Evolutionary conservation across 92 coral and sea anemone genomes (phyloP).

Genomic region (Isaurus tuberculatus): DNA sequence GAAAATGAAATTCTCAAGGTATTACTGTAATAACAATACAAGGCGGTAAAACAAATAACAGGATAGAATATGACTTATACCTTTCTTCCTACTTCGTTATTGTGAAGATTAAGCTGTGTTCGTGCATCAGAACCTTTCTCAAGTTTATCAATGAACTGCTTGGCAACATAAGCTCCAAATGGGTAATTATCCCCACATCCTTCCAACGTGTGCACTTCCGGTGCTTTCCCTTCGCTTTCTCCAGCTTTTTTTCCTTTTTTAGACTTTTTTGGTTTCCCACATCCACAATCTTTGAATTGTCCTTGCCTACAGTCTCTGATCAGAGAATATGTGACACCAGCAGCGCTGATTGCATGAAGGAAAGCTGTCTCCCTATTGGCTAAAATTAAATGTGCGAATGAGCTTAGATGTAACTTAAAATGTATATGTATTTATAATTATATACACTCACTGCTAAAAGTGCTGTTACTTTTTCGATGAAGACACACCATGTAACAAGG

Average conservation of each 20-base stretch:
- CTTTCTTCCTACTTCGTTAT: conserved; percentile 94
- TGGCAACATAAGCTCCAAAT: conserved; percentile 79
- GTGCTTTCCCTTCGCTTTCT: background rate
- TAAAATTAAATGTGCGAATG: background rate
- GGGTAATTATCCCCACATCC: conserved; percentile 92
- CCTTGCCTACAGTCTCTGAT: conserved; percentile 16
- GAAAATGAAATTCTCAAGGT: no score
- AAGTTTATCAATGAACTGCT: conserved; percentile 76
- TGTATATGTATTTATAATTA: no score
- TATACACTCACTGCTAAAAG: no score
- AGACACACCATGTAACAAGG: no score
- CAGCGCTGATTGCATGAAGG: conserved; percentile 37
- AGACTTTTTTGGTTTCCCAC: conserved; percentile 5
- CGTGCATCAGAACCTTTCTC: conserved; percentile 65
- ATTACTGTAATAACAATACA: no score
- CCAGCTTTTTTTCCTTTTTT: background rate
- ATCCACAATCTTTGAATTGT: conserved; percentile 23
- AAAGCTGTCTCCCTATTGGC: conserved; percentile 41
- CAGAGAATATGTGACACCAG: conserved; percentile 37
- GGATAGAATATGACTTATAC: conserved; percentile 32
- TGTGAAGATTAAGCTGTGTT: conserved; percentile 72
- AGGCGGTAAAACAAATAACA: no score
- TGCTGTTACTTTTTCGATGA: no score
- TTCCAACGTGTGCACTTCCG: conserved; percentile 55
- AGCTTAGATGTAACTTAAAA: no score